Evolutionary conservation across 92 coral and sea anemone genomes (phyloP), one percentile per base, ranked within the genome.

Genomic region (Parazoanthus atlanticus): DNA sequence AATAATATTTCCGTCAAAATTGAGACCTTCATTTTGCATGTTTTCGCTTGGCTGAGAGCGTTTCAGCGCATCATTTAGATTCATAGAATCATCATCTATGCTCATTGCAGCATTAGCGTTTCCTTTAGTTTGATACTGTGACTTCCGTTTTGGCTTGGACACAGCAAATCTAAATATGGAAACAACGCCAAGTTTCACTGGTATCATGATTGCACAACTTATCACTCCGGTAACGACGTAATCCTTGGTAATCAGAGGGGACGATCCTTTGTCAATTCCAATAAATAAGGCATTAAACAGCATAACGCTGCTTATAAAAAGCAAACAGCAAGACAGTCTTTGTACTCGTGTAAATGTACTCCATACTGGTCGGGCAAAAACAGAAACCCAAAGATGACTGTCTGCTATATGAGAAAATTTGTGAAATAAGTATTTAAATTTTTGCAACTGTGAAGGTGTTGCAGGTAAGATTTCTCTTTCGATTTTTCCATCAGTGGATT

Each of bases 321-420:
- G 88, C 81, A 93, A 77, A 74, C 99, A 97, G 71, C 99, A 97
- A 7, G 99, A 95, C 1, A 95, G 85, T 72, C 99, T 91, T 81
- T 95, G 97, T 32, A 94, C 96, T 33, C 97, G 89, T 2, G 97
- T 95, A 85, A 97, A 97, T n/a, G 78, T 86, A 72, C 99, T 97
- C 83, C 74, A 72, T 25, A 92, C 70, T 73, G 99, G 99, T 23
- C 95, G 92, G 41, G 88, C 84, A 16, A 95, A 90, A 8, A 97
- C 96, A 0, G 99, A 97, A 70, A 97, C 28, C 99, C 99, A 97
- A 31, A 97, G 78, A 75, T 97, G 98, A 33, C 90, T 73, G 78
- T 97, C 98, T 9, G 94, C 89, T 21, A 97, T 54, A 71, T 93
- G 89, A 5, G 96, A 75, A 9, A 88, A 89, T 8, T 90, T 85